Conservation (phyloP, 1,140 invertebrate genomes). For the Pseudomyrmex concolor region DNA sequence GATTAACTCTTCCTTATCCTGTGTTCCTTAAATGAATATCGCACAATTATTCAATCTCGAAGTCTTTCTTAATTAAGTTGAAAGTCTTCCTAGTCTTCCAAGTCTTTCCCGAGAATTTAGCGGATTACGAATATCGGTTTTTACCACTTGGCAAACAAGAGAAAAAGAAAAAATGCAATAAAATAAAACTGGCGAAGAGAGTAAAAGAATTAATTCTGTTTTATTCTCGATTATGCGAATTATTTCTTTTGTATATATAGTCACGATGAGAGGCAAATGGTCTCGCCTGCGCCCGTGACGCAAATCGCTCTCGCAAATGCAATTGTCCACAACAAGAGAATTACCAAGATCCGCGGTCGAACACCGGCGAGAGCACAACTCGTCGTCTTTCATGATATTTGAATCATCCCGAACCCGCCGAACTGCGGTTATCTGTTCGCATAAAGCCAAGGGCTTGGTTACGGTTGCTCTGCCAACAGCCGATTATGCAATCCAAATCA, state of each 20-base stretch:
- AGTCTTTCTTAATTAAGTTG: slow-evolving; percentile 31
- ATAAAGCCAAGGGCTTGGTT: slow-evolving; percentile 28
- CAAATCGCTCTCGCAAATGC: neutral
- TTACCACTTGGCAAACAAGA: neutral
- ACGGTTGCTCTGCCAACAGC: neutral
- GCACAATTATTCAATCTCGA: slow-evolving; percentile 31
- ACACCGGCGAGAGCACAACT: slow-evolving; percentile 3
- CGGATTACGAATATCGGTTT: slow-evolving; percentile 18
- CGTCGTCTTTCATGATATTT: slow-evolving; percentile 36
- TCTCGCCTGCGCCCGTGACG: neutral
- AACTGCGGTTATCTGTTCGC: slow-evolving; percentile 26
- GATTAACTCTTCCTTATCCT: neutral
- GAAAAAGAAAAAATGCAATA: neutral
- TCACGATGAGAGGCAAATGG: neutral
- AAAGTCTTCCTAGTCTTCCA: slow-evolving; percentile 5
- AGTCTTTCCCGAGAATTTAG: slow-evolving; percentile 12
- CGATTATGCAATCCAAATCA: slow-evolving; percentile 34
- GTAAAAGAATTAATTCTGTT: neutral
- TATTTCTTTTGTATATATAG: no score
- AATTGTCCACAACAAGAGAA: neutral
- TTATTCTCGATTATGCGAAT: neutral
- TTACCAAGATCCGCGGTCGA: slow-evolving; percentile 2
- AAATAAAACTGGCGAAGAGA: neutral
- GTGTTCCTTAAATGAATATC: slow-evolving; percentile 24
- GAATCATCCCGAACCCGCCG: slow-evolving; percentile 18